These are phyloP conservation scores for Creontiades dilutus DNA, from an alignment of 2,888 invertebrate species.

Conservation along the genomic window DNA sequence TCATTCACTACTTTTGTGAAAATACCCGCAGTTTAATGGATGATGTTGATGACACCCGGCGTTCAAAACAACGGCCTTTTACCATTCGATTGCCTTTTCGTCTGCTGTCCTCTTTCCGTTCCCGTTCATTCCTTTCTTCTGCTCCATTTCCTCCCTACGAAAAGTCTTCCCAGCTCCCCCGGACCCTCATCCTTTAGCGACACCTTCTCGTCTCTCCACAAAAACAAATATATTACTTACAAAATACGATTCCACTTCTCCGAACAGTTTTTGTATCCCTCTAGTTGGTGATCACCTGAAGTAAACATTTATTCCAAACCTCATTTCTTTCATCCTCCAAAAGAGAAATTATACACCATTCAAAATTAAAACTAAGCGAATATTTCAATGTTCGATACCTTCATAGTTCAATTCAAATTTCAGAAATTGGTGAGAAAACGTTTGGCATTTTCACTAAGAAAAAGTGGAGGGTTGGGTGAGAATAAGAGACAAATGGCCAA, in stretches of 20 bases:
- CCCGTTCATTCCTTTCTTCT: slow-evolving; percentile 6
- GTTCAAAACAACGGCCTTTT: slow-evolving; percentile 62
- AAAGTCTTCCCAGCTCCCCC: not conserved
- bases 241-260: not conserved
- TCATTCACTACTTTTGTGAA: slow-evolving; percentile 60
- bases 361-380: too few relatives aligned
- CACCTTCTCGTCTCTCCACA: not conserved
- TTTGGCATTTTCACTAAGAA: too few relatives aligned
- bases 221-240: slow-evolving; percentile 38
- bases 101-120: not conserved
- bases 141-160: slow-evolving; percentile 45
- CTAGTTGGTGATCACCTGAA: too few relatives aligned
- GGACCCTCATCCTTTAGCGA: too few relatives aligned
- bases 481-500: too few relatives aligned
- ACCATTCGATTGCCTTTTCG: slow-evolving; percentile 52
- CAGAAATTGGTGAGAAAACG: too few relatives aligned
- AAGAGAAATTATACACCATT: too few relatives aligned
- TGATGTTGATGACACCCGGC: slow-evolving; percentile 65
- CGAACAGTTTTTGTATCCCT: not conserved
- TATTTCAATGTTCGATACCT: too few relatives aligned
- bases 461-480: too few relatives aligned
- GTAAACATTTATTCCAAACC: too few relatives aligned
- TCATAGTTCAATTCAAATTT: too few relatives aligned
- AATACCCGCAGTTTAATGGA: slow-evolving; percentile 66
- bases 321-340: too few relatives aligned